Evolutionary conservation across 1,140 invertebrate species (phyloP).

Genomic region (Drosophila subpulchrella): DNA sequence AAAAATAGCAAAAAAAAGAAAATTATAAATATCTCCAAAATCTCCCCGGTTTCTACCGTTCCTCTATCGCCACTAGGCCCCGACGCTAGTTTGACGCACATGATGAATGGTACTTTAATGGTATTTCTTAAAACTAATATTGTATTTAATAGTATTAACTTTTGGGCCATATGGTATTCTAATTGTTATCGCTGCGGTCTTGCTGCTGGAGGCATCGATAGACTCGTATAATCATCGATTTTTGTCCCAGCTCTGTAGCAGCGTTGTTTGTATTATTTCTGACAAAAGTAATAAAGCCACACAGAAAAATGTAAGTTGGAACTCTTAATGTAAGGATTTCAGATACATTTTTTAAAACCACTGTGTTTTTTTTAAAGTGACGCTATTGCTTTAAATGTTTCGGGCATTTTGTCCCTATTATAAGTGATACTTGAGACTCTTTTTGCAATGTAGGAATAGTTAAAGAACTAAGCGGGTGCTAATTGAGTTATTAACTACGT

Average conservation of each 20-base stretch:
- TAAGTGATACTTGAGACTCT: not conserved
- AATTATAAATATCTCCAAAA: too few relatives aligned
- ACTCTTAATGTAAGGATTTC: not conserved
- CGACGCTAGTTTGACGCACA: too few relatives aligned
- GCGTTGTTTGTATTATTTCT: conserved; percentile 41
- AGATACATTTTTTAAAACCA: not conserved
- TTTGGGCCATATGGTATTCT: too few relatives aligned
- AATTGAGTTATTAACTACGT: not conserved
- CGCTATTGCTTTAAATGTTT: conserved; percentile 58
- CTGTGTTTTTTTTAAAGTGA: conserved; percentile 62
- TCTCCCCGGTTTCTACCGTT: too few relatives aligned
- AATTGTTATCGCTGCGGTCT: too few relatives aligned
- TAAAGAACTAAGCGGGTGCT: not conserved
- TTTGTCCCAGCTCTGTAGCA: conserved; percentile 11
- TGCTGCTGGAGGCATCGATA: not conserved
- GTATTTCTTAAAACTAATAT: too few relatives aligned
- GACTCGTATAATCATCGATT: not conserved
- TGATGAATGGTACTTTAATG: too few relatives aligned
- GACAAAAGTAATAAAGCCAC: conserved; percentile 18
- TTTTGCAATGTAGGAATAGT: not conserved
- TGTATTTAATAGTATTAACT: too few relatives aligned
- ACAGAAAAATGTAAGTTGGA: conserved; percentile 29
- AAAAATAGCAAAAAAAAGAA: too few relatives aligned
- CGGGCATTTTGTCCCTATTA: conserved; percentile 13
- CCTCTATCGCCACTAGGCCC: too few relatives aligned